A percentile compares a stretch with the other conserved stretches of the same genome.
Conservation (phyloP, 2,888 invertebrate species). For the Nycteola revayana region DNA sequence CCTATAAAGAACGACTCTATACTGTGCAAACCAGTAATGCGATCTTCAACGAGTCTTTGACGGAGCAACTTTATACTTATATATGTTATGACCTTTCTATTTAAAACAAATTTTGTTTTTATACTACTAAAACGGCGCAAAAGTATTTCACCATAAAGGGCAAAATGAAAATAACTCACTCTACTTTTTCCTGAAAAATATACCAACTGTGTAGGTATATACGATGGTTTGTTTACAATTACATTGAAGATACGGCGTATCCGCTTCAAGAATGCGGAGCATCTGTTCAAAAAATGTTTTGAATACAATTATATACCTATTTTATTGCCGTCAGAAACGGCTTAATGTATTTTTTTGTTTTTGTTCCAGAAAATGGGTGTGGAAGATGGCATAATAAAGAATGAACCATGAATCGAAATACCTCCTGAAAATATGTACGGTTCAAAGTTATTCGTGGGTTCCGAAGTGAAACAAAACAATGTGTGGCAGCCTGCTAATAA, state of each 20-base stretch:
- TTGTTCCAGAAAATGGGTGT: slow-evolving; percentile 56
- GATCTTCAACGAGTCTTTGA: no score
- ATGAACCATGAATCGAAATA: slow-evolving; percentile 35
- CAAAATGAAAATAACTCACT: slow-evolving; percentile 12
- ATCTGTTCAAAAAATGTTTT: slow-evolving; percentile 18
- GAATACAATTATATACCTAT: no score
- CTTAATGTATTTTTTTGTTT: slow-evolving; percentile 3
- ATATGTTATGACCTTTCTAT: no score
- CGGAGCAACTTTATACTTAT: no score
- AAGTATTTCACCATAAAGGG: no score
- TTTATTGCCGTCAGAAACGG: slow-evolving; percentile 1
- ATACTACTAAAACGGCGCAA: no score
- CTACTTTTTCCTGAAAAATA: slow-evolving; percentile 17
- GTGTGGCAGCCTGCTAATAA: slow-evolving; percentile 42
- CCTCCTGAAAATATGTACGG: slow-evolving; percentile 50
- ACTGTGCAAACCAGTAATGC: no score
- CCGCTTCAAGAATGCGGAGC: slow-evolving; percentile 13
- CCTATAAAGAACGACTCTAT: no score
- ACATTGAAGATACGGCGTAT: slow-evolving; percentile 9
- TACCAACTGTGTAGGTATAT: slow-evolving; percentile 2
- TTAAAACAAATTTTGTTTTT: no score
- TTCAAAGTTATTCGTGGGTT: slow-evolving; percentile 46
- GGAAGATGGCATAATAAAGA: slow-evolving; percentile 19
- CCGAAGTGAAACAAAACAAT: slow-evolving; percentile 44
- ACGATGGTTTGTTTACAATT: slow-evolving; percentile 18